Conservation (phyloP, 2,888 invertebrate genomes). For the Muschampia plurimacula region DNA sequence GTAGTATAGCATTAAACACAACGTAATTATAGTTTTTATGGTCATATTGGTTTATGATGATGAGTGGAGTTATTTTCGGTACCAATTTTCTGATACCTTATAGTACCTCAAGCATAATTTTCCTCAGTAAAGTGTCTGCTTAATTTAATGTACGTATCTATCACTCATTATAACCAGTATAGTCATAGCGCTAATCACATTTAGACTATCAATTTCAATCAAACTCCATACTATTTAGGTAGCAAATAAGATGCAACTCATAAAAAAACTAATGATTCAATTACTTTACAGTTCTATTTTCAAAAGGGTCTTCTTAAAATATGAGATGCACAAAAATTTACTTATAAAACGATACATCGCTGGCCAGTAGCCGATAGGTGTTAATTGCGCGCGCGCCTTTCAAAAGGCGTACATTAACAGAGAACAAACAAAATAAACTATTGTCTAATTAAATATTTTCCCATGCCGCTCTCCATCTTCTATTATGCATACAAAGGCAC, state of each 20-base stretch:
- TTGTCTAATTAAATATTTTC: conserved; percentile 85
- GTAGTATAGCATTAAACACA: neutral
- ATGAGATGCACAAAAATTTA: conserved; percentile 60
- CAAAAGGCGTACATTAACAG: conserved; percentile 82
- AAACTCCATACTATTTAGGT: too few relatives aligned
- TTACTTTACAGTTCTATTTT: neutral
- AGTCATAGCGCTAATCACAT: too few relatives aligned
- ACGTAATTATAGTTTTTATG: neutral
- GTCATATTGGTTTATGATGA: neutral
- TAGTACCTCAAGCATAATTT: neutral
- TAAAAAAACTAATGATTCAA: conserved; percentile 12
- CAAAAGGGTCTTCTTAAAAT: neutral
- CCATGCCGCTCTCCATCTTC: conserved; percentile 59
- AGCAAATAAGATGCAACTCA: neutral
- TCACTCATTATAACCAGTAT: too few relatives aligned
- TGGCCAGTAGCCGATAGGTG: conserved; percentile 64
- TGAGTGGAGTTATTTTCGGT: neutral
- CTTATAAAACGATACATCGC: conserved; percentile 64
- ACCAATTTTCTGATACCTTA: neutral
- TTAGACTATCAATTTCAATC: too few relatives aligned
- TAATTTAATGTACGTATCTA: too few relatives aligned
- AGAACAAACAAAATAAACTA: conserved; percentile 84
- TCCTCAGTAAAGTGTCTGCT: neutral
- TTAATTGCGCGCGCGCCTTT: conserved; percentile 69
- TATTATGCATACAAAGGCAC: conserved; percentile 32